These are phyloP conservation scores for Trachemys scripta DNA, from an alignment of 2,113 vertebrate species.

Conservation along the genomic window DNA sequence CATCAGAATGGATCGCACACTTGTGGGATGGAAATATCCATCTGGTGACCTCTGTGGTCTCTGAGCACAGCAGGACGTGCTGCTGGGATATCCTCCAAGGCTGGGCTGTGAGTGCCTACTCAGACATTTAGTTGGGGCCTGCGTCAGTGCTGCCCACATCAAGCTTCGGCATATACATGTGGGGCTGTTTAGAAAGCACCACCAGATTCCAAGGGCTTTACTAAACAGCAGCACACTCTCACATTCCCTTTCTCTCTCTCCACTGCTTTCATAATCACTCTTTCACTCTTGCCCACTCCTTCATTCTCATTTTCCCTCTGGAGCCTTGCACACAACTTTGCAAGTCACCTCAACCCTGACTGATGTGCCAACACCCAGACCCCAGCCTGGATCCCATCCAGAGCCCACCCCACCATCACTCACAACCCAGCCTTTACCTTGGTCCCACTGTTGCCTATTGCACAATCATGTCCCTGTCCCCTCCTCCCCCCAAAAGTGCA, in stretches of 20 bases:
- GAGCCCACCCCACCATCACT: background rate
- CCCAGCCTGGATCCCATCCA: background rate
- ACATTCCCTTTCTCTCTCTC: background rate
- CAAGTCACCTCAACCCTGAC: background rate
- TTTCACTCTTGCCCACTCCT: background rate
- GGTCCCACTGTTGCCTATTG: rapidly evolving
- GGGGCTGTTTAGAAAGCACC: background rate
- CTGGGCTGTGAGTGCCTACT: background rate
- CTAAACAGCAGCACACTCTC: background rate
- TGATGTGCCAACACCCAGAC: rapidly evolving
- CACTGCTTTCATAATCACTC: background rate
- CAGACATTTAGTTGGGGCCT: background rate
- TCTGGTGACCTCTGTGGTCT: background rate
- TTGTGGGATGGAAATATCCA: background rate
- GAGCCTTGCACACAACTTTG: background rate
- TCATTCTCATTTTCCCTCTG: background rate
- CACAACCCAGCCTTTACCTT: background rate
- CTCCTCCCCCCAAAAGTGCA: background rate
- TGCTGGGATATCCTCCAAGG: background rate
- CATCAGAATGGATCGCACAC: background rate
- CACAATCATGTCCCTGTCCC: rapidly evolving
- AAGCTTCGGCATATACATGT: background rate
- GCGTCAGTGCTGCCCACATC: background rate
- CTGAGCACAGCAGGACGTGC: background rate
- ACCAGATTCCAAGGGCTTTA: background rate